These are phyloP conservation scores for Eriocheir sinensis DNA, from an alignment of 1,140 invertebrate genomes.

Conservation along the genomic window DNA sequence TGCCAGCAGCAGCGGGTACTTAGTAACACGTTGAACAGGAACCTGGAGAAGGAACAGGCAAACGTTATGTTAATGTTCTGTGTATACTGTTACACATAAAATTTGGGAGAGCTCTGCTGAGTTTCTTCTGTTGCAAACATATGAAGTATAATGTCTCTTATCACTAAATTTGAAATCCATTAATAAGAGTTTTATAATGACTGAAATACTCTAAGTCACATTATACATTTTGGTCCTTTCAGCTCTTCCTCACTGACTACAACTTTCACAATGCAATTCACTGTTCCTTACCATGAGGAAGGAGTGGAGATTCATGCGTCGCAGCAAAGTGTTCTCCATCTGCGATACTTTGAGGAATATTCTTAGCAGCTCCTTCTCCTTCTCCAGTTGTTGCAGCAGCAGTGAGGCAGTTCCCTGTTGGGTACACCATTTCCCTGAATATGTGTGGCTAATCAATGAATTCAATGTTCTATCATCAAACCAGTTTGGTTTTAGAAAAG, in stretches of 20 bases:
- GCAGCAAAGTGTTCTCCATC: constrained; percentile 96
- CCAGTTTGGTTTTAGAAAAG: too few relatives aligned
- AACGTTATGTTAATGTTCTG: background rate
- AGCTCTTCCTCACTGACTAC: too few relatives aligned
- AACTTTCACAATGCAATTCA: too few relatives aligned
- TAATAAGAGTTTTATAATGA: too few relatives aligned
- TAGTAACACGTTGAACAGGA: constrained; percentile 93
- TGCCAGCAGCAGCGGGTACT: constrained; percentile 95
- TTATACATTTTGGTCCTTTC: too few relatives aligned
- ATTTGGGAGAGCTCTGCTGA: too few relatives aligned
- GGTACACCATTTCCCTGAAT: constrained; percentile 43
- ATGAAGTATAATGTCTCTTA: too few relatives aligned
- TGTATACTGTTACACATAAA: background rate
- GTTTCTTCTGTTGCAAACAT: too few relatives aligned
- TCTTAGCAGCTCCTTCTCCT: constrained; percentile 96
- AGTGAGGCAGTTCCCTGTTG: constrained; percentile 93
- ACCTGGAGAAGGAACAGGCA: constrained; percentile 84
- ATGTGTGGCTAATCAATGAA: too few relatives aligned
- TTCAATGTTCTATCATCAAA: too few relatives aligned
- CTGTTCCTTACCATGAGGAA: constrained; percentile 98
- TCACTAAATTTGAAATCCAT: too few relatives aligned
- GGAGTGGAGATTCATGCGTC: constrained; percentile 97
- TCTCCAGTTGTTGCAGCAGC: constrained; percentile 94
- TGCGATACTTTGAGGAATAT: constrained; percentile 97
- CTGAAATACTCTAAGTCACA: too few relatives aligned